A percentile compares a stretch with the other conserved stretches of the same genome.
Evolutionary conservation across 2,888 invertebrate genomes (phyloP).

Genomic region (Microplitis manilae): DNA sequence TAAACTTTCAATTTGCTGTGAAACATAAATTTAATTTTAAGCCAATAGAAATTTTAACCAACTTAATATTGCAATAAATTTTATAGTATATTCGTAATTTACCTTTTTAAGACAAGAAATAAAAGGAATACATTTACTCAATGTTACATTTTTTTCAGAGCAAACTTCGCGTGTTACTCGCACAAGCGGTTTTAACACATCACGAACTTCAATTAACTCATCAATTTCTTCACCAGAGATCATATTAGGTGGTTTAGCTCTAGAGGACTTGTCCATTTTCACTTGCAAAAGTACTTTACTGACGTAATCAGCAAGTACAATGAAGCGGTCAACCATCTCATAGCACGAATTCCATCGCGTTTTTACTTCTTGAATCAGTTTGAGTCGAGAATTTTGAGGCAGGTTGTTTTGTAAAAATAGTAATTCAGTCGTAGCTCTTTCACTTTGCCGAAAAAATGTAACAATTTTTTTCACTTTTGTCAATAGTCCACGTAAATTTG

Average conservation of each 20-base stretch:
- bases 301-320: not conserved
- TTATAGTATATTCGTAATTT: no score
- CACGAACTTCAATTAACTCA: not conserved
- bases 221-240: not conserved
- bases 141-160: not conserved
- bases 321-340: not conserved
- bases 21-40: no score
- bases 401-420: no score
- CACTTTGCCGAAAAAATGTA: no score
- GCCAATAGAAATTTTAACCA: no score
- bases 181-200: not conserved
- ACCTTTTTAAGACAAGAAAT: no score
- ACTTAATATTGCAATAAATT: no score
- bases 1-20: no score
- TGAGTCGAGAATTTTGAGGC: no score
- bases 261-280: not conserved
- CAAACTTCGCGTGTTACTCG: not conserved
- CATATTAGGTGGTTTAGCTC: not conserved
- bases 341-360: not conserved
- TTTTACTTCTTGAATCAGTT: not conserved
- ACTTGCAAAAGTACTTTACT: not conserved
- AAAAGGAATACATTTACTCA: not conserved
- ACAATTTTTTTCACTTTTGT: no score
- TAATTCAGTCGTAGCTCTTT: no score
- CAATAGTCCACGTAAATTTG: no score